Base-by-base conservation (phyloP, 53 echinoderm and acorn worm genomes). In the Pentamera pediparva region DNA sequence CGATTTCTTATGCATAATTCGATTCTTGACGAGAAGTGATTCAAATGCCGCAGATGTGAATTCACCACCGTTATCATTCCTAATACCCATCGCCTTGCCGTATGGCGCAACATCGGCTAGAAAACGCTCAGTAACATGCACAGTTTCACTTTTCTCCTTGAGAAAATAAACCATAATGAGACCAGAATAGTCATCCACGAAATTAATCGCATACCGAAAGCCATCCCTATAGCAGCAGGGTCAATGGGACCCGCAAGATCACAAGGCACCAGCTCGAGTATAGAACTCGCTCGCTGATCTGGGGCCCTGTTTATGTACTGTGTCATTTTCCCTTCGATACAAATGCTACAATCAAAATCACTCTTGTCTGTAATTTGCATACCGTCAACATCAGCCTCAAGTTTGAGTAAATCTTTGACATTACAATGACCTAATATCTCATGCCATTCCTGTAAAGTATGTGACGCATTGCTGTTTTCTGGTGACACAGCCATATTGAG, bases 221-320 rank as follows among this genome's bases (percentile, higher is more conserved):
- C 43, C 58, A 12, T 67, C 76, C n/a, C n/a, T 47, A 37, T 82
- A 19, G 83, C 63, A 8, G 20, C 19, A 2, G 65, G 39, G 2
- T 65, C 45, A 3, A 83, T 76, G 50, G 83, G 83, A 35, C 83
- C 83, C 3, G 83, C 76, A 32, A 83, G 25, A 48, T 83, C 83
- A 59, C 65, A 76, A 19, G 76, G 83, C 30, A 83, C 76, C 26
- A 76, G 56, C 26, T 83, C 76, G 21, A 83, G 28, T 37, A 53
- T 37, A 6, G 32, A 38, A 6, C 39, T 40, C 56, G 75, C 61
- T 0, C 55, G 26, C 32, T 58, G 21, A 65, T 75, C 74, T 6
- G 81, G 81, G 10, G 21, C 61, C 52, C 75, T 75, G 35, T 75
- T 81, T 70, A 48, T 74, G 6, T 58, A 41, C 21, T 81, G 39